A percentile compares a stretch with the other conserved stretches of the same genome.
These are phyloP conservation scores for Leistus spinibarbis DNA, from an alignment of 2,888 invertebrate genomes.

Conservation along the genomic window DNA sequence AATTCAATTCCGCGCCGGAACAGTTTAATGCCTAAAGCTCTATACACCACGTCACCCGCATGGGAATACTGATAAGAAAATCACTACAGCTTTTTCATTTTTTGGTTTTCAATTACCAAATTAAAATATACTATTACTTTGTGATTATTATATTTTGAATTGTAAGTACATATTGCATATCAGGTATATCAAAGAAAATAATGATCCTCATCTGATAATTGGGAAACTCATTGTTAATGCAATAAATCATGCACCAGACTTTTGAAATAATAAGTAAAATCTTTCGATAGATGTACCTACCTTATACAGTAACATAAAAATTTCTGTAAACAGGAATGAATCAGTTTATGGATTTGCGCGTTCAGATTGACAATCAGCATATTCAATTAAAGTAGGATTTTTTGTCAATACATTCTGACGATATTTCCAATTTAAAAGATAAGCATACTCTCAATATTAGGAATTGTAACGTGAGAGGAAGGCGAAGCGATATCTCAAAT, in stretches of 20 bases:
- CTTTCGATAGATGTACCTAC: not conserved
- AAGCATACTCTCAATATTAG: not conserved
- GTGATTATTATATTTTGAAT: not conserved
- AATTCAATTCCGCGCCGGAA: constrained; percentile 4
- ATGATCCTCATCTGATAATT: too few relatives aligned
- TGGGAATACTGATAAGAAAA: constrained; percentile 18
- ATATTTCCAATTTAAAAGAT: constrained; percentile 24
- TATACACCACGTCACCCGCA: constrained; percentile 4
- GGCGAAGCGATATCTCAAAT: constrained; percentile 23
- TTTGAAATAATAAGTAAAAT: too few relatives aligned
- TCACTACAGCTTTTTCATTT: not conserved
- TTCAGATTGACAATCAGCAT: not conserved
- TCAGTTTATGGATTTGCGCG: not conserved
- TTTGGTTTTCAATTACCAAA: constrained; percentile 6
- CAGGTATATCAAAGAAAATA: too few relatives aligned
- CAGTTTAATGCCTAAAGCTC: not conserved
- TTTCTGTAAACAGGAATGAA: not conserved
- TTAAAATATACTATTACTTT: constrained; percentile 1
- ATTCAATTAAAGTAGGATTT: not conserved
- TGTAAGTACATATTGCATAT: too few relatives aligned
- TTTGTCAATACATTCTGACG: constrained; percentile 4
- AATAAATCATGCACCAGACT: too few relatives aligned
- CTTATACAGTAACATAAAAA: not conserved
- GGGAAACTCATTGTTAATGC: too few relatives aligned
- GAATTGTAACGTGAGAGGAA: constrained; percentile 14